These are phyloP conservation scores for Nebria salina DNA, from an alignment of 2,888 invertebrate genomes.

Conservation along the genomic window DNA sequence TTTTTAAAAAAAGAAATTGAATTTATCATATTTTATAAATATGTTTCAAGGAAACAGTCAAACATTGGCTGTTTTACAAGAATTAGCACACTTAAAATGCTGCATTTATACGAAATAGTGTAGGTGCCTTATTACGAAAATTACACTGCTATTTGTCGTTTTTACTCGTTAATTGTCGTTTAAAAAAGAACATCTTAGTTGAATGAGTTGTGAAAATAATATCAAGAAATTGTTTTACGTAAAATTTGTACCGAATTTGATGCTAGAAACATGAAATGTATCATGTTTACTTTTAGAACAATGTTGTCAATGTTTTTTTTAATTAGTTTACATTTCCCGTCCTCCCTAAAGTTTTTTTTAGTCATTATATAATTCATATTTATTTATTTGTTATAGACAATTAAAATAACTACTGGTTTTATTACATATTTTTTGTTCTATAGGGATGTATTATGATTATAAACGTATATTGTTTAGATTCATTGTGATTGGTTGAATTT, in stretches of 20 bases:
- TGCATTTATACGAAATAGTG: slow-evolving; percentile 32
- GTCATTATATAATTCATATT: no score
- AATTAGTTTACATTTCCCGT: not conserved
- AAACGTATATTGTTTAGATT: no score
- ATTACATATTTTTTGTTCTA: no score
- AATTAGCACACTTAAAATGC: not conserved
- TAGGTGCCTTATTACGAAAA: slow-evolving; percentile 40
- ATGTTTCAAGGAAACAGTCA: not conserved
- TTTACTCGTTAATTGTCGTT: not conserved
- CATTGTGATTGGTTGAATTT: no score
- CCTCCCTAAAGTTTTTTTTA: no score
- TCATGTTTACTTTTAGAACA: not conserved
- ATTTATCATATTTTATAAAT: slow-evolving; percentile 1
- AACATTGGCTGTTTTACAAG: not conserved
- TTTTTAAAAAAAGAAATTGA: not conserved
- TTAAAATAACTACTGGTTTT: no score
- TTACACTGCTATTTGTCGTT: slow-evolving; percentile 13
- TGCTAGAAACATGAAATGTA: not conserved
- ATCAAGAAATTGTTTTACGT: not conserved
- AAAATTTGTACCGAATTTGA: not conserved
- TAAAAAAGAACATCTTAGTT: not conserved
- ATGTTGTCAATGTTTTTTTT: not conserved
- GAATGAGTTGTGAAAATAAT: not conserved
- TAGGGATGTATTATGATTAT: no score
- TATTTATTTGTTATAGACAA: no score